These are phyloP conservation scores for Zingel zingel DNA, from an alignment of 2,113 vertebrate species.

Conservation along the genomic window DNA sequence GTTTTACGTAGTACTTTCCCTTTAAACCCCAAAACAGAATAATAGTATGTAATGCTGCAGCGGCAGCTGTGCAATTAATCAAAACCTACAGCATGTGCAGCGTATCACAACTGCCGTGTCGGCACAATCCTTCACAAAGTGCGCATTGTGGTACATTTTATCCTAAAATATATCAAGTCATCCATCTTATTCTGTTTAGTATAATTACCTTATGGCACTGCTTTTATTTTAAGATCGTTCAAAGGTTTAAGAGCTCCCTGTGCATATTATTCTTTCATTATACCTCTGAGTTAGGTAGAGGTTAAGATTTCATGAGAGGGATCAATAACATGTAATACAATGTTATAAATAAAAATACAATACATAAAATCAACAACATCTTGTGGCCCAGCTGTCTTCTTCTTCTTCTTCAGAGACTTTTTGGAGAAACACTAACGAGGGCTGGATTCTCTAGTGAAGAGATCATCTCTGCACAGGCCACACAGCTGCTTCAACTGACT, in stretches of 20 bases:
- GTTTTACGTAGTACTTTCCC: background rate
- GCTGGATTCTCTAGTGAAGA: background rate
- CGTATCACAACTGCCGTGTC: conserved; percentile 20
- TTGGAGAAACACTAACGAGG: background rate
- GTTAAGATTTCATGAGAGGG: background rate
- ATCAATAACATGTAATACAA: background rate
- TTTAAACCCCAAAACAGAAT: conserved; percentile 2
- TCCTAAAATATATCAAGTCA: conserved; percentile 7
- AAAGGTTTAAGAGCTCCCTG: conserved; percentile 19
- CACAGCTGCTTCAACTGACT: background rate
- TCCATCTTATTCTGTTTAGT: conserved; percentile 7
- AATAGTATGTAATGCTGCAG: conserved; percentile 32
- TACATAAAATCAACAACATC: background rate
- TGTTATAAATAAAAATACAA: too few relatives aligned
- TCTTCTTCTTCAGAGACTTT: conserved; percentile 2
- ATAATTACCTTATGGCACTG: background rate
- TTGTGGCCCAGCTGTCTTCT: background rate
- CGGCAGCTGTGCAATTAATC: conserved; percentile 36
- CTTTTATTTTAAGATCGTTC: background rate
- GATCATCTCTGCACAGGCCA: background rate
- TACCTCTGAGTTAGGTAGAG: background rate
- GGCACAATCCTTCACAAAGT: conserved; percentile 24
- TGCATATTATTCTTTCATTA: conserved; percentile 5
- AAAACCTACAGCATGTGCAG: conserved; percentile 25
- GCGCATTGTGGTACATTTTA: background rate